Conservation (phyloP, 2,888 invertebrate species). For the Acrobasis suavella region DNA sequence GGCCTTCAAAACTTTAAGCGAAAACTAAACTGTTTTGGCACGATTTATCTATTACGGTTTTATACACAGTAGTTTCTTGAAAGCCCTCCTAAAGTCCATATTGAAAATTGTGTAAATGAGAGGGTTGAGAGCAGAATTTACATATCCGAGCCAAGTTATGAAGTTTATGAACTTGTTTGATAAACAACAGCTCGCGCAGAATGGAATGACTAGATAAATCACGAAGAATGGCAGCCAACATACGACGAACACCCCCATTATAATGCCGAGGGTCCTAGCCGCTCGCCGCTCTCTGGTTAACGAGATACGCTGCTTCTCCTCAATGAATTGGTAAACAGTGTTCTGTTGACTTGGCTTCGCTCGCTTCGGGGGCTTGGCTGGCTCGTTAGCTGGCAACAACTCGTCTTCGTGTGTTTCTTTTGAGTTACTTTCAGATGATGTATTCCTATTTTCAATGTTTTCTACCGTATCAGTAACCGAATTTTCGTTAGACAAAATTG, state of each 20-base stretch:
- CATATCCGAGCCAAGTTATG: conserved; percentile 96
- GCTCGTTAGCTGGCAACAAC: conserved; percentile 57
- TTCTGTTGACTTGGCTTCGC: conserved; percentile 70
- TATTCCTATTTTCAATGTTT: conserved; percentile 65
- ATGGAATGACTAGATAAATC: conserved; percentile 96
- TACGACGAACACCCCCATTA: conserved; percentile 98
- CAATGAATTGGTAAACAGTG: conserved; percentile 92
- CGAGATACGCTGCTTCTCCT: conserved; percentile 94
- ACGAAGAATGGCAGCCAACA: conserved; percentile 99
- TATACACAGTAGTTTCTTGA: conserved; percentile 86
- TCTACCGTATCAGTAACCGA: conserved; percentile 70
- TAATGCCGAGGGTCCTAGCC: conserved; percentile 96
- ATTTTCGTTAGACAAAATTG: conserved; percentile 73
- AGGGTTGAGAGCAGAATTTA: conserved; percentile 95
- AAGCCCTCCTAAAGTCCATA: conserved; percentile 95
- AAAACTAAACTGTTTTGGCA: conserved; percentile 59
- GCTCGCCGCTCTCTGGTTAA: conserved; percentile 96
- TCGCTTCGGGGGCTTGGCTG: conserved; percentile 55
- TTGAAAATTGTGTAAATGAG: conserved; percentile 98
- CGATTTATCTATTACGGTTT: conserved; percentile 53
- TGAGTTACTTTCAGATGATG: conserved; percentile 76
- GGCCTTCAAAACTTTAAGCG: conserved; percentile 48
- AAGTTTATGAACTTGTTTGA: conserved; percentile 92
- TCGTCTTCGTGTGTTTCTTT: conserved; percentile 73
- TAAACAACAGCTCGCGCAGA: conserved; percentile 91